Evolutionary conservation across 2,113 vertebrate genomes (phyloP).

Genomic region (Mellivora capensis): DNA sequence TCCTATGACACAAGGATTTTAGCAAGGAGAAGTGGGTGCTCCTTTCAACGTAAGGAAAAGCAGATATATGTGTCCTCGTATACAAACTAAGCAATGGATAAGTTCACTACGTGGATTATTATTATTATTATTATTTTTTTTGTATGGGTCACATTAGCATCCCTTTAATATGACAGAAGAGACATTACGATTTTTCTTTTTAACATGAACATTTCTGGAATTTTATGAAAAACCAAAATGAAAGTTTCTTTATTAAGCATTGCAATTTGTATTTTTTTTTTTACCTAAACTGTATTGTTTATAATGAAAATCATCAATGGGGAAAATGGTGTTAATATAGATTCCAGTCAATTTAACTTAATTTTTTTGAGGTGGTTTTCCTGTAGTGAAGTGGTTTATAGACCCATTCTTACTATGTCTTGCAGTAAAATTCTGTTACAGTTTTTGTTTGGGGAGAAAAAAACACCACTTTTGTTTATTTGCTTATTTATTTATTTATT

Average conservation of each 20-base stretch:
- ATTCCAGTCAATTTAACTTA: neutral
- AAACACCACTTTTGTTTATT: neutral
- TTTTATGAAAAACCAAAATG: slow-evolving; percentile 4
- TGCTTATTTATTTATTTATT: too few species aligned
- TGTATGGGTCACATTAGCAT: neutral
- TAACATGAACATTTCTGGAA: neutral
- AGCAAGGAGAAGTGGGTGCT: neutral
- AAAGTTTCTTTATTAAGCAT: neutral
- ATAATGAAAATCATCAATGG: neutral
- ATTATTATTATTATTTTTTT: neutral
- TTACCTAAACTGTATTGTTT: neutral
- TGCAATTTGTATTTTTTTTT: neutral
- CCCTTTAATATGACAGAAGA: neutral
- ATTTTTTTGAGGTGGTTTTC: neutral
- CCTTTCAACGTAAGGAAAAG: neutral
- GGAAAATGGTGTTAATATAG: neutral
- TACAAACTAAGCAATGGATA: neutral
- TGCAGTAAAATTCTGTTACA: neutral
- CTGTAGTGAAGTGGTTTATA: neutral
- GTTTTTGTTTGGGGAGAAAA: neutral
- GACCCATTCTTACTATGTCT: neutral
- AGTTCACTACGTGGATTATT: neutral
- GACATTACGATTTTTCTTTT: neutral
- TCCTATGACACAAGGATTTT: neutral
- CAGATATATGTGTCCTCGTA: neutral